Base-by-base conservation (phyloP, 2,113 vertebrate genomes). In the Chaetorhynchus papuensis region DNA sequence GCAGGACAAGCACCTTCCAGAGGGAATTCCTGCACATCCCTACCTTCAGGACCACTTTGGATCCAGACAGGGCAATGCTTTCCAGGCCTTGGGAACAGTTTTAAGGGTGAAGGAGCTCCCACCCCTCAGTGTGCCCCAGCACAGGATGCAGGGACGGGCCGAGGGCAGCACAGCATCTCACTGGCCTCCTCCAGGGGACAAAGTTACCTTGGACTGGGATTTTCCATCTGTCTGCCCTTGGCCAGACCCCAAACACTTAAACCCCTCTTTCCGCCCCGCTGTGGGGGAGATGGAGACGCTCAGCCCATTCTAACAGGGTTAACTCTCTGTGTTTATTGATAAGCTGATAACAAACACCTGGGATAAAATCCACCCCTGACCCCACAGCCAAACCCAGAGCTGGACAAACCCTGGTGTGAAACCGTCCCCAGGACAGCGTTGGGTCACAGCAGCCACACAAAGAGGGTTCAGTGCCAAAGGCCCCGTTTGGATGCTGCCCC, bases 51-150 rank as follows among this genome's bases (percentile, higher is more conserved):
- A 8, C 10, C 1, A 1, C 42, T 56, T 28, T 27, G 22, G 15
- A 8, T 28, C 31, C 42, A 11, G 41, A 15, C 11, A 74, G 37
- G 56, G 20, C 0, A 0, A 52, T 11, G 7, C 1, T 63, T 47
- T 39, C 63, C 4, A 6, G 45, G 23, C 28, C 65, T 54, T 3
- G 4, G 44, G 30, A 64, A 4, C 11, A n/a, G 18, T 31, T 80
- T 65, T 13, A 24, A 7, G 16, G 19, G 23, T 33, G n/a, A 30
- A 70, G 52, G 37, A 28, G 64, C 22, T 90, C 50, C n/a, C 11
- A 21, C 3, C 10, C 54, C 27, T 14, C 68, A 16, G 6, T 5
- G 9, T 64, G 27, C 4, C 31, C 22, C n/a, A 50, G 60, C 22
- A 15, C 12, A 23, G 7, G 27, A 14, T 54, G 33, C 44, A 77